phyloP scores from a whole-genome alignment of 2,888 invertebrate genomes.

The Tinea pellionella region DNA sequence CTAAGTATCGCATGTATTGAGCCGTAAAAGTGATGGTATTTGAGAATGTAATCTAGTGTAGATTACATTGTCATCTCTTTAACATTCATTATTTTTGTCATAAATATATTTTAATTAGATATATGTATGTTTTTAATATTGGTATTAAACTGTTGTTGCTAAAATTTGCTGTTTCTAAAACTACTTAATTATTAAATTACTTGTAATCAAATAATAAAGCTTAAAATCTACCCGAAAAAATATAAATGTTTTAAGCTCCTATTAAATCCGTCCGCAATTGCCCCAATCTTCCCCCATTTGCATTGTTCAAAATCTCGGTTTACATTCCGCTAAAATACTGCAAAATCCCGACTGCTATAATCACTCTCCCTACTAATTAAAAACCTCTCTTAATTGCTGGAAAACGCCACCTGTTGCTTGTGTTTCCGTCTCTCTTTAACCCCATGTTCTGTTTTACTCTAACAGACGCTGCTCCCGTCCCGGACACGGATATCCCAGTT shows the following conservation, averaged over 20 bases:
- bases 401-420: slow-evolving; percentile 63
- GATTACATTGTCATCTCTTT: background rate
- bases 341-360: slow-evolving; percentile 38
- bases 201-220: too few relatives aligned
- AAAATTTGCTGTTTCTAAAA: too few relatives aligned
- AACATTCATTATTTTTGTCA: too few relatives aligned
- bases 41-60: slow-evolving; percentile 16
- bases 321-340: slow-evolving; percentile 3
- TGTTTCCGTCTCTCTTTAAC: slow-evolving; percentile 25
- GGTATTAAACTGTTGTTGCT: too few relatives aligned
- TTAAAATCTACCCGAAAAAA: background rate
- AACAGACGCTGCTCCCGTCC: slow-evolving; percentile 52
- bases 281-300: background rate
- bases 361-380: slow-evolving; percentile 65
- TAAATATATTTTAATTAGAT: too few relatives aligned
- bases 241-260: background rate
- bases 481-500: slow-evolving; percentile 59
- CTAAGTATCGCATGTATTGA: slow-evolving; percentile 60
- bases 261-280: background rate
- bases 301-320: background rate
- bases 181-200: too few relatives aligned
- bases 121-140: too few relatives aligned
- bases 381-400: slow-evolving; percentile 64
- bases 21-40: slow-evolving; percentile 40
- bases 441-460: slow-evolving; percentile 27